These are phyloP conservation scores for Phodopus roborovskii DNA, from an alignment of 2,113 vertebrate genomes.

Conservation along the genomic window DNA sequence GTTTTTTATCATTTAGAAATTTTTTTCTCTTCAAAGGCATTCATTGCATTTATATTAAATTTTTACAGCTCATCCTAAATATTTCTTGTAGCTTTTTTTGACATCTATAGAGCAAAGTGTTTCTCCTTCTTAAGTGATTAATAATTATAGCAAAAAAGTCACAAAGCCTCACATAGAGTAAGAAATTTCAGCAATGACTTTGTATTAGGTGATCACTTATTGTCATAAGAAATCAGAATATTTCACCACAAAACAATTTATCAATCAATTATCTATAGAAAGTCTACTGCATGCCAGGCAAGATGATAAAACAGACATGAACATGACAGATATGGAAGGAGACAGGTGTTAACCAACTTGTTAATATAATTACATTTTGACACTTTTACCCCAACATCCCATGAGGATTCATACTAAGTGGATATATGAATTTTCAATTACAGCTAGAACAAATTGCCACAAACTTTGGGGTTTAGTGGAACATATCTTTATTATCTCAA, in stretches of 20 bases:
- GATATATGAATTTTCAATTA: slow-evolving; percentile 23
- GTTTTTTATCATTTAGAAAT: not conserved
- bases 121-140: slow-evolving; percentile 3
- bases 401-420: slow-evolving; percentile 32
- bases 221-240: not conserved
- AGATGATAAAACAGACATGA: not conserved
- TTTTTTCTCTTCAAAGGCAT: not conserved
- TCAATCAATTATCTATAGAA: not conserved
- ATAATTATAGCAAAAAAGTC: not conserved
- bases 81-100: slow-evolving; percentile 5
- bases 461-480: slow-evolving; percentile 10
- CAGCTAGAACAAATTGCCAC: not conserved
- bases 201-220: not conserved
- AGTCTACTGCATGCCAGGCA: not conserved
- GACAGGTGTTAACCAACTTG: slow-evolving; percentile 37
- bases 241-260: not conserved
- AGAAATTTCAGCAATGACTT: not conserved
- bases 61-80: not conserved
- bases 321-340: not conserved
- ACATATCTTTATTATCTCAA: not conserved
- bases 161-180: not conserved
- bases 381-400: not conserved
- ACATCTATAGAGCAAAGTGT: not conserved
- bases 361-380: slow-evolving; percentile 47
- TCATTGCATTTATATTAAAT: not conserved